These are phyloP conservation scores for Sinohyriopsis cumingii DNA, from an alignment of 2,888 invertebrate species.

Conservation along the genomic window DNA sequence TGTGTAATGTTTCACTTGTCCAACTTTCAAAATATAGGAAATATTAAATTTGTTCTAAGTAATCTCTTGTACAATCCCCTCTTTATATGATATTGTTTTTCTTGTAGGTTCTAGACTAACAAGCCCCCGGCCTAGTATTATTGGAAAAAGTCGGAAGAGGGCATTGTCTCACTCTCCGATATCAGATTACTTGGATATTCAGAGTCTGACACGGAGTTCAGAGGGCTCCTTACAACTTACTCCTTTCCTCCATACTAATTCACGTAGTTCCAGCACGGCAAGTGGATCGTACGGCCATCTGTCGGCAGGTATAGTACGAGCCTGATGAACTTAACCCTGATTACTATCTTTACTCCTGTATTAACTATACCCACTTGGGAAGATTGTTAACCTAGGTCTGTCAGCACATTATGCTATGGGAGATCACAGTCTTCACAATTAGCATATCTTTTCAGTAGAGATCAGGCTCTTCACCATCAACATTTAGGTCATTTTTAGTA, in stretches of 20 bases:
- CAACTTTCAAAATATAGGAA: no score
- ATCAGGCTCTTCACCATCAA: no score
- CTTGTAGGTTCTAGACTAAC: constrained; percentile 78
- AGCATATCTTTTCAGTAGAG: no score
- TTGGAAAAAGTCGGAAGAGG: constrained; percentile 81
- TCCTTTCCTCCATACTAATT: constrained; percentile 57
- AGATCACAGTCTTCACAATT: no score
- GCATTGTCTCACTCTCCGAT: constrained; percentile 93
- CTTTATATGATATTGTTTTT: constrained; percentile 4
- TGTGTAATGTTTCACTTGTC: no score
- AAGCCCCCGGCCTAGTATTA: constrained; percentile 77
- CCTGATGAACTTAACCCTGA: neutral
- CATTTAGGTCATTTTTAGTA: no score
- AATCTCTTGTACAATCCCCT: no score
- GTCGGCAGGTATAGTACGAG: constrained; percentile 82
- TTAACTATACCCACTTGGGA: no score
- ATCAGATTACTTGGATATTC: constrained; percentile 95
- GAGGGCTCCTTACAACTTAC: constrained; percentile 82
- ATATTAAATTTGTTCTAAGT: no score
- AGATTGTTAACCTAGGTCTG: no score
- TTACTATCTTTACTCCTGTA: no score
- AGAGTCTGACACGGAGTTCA: constrained; percentile 95
- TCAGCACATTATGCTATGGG: no score
- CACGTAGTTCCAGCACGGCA: constrained; percentile 76
- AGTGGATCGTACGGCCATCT: constrained; percentile 98